Evolutionary conservation across 1,140 invertebrate genomes (phyloP).

Genomic region (Ceratitis capitata): DNA sequence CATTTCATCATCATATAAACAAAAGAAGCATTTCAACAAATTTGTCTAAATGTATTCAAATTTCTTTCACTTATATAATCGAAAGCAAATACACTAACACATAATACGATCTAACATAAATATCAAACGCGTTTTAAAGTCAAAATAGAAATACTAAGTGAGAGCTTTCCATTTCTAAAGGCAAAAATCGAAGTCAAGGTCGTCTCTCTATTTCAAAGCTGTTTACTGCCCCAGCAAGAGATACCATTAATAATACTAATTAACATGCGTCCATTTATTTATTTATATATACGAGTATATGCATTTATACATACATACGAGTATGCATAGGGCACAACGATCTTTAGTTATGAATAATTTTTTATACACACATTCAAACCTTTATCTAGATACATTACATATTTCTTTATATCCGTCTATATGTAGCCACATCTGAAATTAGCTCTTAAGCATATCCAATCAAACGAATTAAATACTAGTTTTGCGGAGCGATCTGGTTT

Average conservation of each 20-base stretch:
- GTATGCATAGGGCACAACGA: background rate
- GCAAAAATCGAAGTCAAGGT: background rate
- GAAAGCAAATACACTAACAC: too few relatives aligned
- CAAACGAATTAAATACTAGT: background rate
- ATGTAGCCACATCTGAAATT: background rate
- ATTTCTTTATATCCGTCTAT: background rate
- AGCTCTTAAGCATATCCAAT: background rate
- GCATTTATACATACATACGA: background rate
- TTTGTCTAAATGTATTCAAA: too few relatives aligned
- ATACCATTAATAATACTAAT: background rate
- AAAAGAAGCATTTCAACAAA: too few relatives aligned
- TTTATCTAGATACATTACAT: background rate
- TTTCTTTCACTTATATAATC: too few relatives aligned
- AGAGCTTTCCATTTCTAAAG: slow-evolving; percentile 8
- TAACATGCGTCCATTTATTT: background rate
- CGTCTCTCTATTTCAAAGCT: background rate
- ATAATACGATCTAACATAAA: too few relatives aligned
- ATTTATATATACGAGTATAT: background rate
- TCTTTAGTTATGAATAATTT: background rate
- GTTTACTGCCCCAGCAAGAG: background rate
- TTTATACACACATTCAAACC: background rate
- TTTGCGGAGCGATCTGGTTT: background rate
- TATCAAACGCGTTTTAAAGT: too few relatives aligned
- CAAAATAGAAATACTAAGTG: background rate
- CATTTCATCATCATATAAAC: too few relatives aligned